Base-by-base conservation (phyloP, 2,113 vertebrate species). In the Empidonax traillii region DNA sequence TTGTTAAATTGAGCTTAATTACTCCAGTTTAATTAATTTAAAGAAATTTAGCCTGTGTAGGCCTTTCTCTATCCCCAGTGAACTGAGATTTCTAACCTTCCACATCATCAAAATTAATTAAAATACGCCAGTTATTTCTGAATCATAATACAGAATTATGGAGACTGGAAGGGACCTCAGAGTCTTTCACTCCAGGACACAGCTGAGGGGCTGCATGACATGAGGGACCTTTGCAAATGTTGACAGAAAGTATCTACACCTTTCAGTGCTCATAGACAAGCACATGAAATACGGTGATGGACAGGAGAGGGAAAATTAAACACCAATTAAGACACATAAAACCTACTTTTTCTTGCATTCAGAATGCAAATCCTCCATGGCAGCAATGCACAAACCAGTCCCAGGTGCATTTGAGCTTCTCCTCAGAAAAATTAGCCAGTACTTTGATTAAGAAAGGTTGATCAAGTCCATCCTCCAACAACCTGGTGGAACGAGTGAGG, bases 271-370 rank as follows among this genome's bases (percentile, higher is more conserved):
- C 31, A 28, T 9, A 16, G 49, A 28, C 31, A 37, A 67, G 27
- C 21, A 17, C 22, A 44, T 2, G 15, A 78, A 58, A 56, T 0
- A 1, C 4, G 4, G 14, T 11, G 39, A 80, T 4, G 4, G 37
- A 43, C 18, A 58, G 12, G 11, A 4, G 30, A 67, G 17, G 12
- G 3, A 58, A 82, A 74, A 52, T 17, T 24, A 82, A 78, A 75
- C 21, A 53, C 14, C 37, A 25, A 35, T 9, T n/a, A 47, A 23
- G 17, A 14, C 11, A 49, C 2, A 39, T 14, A 21, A 69, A 66
- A 59, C 2, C 6, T 67, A 19, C 20, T 53, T 62, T 65, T 56
- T 53, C 9, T 27, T 14, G 3, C 9, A 53, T 56, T 67, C 14
- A 20, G 56, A 87, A 82, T 14, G 6, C 14, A 79, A 83, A 41